Percentiles rank a stretch among this genome's conserved stretches.
Evolutionary conservation across 2,888 invertebrate species (phyloP).

Genomic region (Osmoderma eremita): DNA sequence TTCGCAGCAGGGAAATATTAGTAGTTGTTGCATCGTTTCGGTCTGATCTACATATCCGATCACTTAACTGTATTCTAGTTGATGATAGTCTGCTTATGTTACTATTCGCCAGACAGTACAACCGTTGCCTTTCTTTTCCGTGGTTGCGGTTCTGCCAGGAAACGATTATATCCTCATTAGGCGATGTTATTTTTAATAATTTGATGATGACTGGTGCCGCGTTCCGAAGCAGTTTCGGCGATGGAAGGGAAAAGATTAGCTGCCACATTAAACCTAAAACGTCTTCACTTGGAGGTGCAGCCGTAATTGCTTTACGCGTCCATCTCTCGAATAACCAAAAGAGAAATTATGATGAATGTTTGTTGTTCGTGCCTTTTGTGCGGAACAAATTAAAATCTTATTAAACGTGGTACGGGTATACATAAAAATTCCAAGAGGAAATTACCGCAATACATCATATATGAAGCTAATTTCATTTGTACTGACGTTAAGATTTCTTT

Average conservation of each 20-base stretch:
- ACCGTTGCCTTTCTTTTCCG: not conserved
- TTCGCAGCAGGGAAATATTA: too few relatives aligned
- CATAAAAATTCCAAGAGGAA: slow-evolving; percentile 24
- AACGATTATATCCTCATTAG: slow-evolving; percentile 37
- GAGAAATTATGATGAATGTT: slow-evolving; percentile 38
- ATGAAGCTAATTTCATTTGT: slow-evolving; percentile 11
- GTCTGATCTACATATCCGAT: too few relatives aligned
- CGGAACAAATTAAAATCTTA: slow-evolving; percentile 35
- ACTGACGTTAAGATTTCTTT: not conserved
- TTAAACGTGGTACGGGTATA: slow-evolving; percentile 17
- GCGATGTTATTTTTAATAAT: slow-evolving; percentile 37
- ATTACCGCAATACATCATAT: slow-evolving; percentile 24
- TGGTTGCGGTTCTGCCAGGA: slow-evolving; percentile 28
- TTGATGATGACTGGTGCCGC: slow-evolving; percentile 28
- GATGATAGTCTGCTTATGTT: too few relatives aligned
- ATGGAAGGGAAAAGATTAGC: slow-evolving; percentile 32
- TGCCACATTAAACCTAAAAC: slow-evolving; percentile 34
- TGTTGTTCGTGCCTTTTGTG: slow-evolving; percentile 37
- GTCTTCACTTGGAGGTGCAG: slow-evolving; percentile 38
- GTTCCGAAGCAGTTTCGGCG: slow-evolving; percentile 33
- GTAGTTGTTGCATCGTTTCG: too few relatives aligned
- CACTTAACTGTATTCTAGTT: too few relatives aligned
- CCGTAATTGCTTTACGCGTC: slow-evolving; percentile 31
- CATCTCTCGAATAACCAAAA: slow-evolving; percentile 22
- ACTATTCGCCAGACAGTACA: not conserved